Evolutionary conservation across 2,888 invertebrate genomes (phyloP).

Genomic region (Argyresthia goedartella): DNA sequence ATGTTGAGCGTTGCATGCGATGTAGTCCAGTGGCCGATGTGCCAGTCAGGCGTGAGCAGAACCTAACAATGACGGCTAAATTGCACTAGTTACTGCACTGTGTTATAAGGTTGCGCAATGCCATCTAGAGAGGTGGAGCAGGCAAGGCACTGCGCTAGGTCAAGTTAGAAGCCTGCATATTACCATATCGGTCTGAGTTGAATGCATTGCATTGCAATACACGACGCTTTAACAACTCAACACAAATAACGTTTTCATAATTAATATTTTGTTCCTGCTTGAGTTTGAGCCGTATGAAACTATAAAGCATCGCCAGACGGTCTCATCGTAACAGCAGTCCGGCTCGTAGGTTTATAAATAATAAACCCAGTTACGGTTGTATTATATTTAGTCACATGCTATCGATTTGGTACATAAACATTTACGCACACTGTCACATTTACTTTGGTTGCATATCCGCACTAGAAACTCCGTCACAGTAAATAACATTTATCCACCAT

Average conservation of each 20-base stretch:
- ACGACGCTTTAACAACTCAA: conserved; percentile 7
- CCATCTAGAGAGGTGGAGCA: conserved; percentile 4
- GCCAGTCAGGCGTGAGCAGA: conserved; percentile 25
- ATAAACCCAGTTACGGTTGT: neutral
- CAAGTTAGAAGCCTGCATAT: conserved; percentile 29
- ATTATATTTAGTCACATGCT: too few species aligned
- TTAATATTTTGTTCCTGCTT: neutral
- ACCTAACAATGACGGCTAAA: conserved; percentile 20
- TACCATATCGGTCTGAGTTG: conserved; percentile 11
- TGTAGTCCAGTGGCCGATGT: conserved; percentile 14
- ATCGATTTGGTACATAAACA: too few species aligned
- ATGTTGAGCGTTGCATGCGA: conserved; percentile 21
- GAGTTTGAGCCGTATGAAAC: neutral
- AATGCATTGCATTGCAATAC: neutral
- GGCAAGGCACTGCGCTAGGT: conserved; percentile 31
- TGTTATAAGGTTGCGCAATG: conserved; percentile 8
- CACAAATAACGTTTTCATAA: neutral
- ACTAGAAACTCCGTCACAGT: too few species aligned
- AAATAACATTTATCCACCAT: too few species aligned
- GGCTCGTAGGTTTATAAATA: neutral
- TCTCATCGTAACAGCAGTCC: neutral
- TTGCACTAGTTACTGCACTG: conserved; percentile 22
- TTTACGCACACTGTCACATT: too few species aligned
- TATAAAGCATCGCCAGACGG: neutral
- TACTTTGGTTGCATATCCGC: too few species aligned